A percentile compares a stretch with the other conserved stretches of the same genome.
These are phyloP conservation scores for Meganola albula DNA, from an alignment of 2,888 invertebrate species.

Conservation along the genomic window DNA sequence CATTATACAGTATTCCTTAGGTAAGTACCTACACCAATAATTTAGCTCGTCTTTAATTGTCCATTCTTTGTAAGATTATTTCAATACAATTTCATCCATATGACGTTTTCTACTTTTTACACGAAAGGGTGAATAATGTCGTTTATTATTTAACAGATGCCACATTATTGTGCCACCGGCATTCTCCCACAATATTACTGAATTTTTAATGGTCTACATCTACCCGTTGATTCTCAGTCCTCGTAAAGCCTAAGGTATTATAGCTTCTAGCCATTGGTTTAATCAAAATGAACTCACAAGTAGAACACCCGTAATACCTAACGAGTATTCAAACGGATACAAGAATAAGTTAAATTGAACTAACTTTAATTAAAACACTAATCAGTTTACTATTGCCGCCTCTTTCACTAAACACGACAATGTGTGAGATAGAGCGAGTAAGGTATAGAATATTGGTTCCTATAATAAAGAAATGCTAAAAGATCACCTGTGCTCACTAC, in stretches of 20 bases:
- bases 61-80: conserved; percentile 9
- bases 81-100: conserved; percentile 11
- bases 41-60: conserved; percentile 1
- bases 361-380: conserved; percentile 56
- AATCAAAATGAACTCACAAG: conserved; percentile 61
- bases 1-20: no score
- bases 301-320: conserved; percentile 43
- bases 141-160: conserved; percentile 13
- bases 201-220: no score
- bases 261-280: conserved; percentile 45
- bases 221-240: no score
- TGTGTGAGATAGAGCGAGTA: conserved; percentile 47
- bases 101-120: conserved; percentile 7
- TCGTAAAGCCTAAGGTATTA: no score
- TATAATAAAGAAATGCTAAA: conserved; percentile 63
- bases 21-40: conserved; percentile 5
- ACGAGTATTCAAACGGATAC: conserved; percentile 59
- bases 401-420: conserved; percentile 29
- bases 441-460: conserved; percentile 63
- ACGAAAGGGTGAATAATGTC: conserved; percentile 15
- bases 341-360: conserved; percentile 62
- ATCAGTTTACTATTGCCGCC: conserved; percentile 43
- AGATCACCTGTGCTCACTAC: conserved; percentile 79
- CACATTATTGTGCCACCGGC: conserved; percentile 19
- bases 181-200: conserved; percentile 32